Percentiles rank a stretch among this genome's conserved stretches.
phyloP scores from a whole-genome alignment of 1,140 invertebrate genomes.

The Drosophila ercepeae region DNA sequence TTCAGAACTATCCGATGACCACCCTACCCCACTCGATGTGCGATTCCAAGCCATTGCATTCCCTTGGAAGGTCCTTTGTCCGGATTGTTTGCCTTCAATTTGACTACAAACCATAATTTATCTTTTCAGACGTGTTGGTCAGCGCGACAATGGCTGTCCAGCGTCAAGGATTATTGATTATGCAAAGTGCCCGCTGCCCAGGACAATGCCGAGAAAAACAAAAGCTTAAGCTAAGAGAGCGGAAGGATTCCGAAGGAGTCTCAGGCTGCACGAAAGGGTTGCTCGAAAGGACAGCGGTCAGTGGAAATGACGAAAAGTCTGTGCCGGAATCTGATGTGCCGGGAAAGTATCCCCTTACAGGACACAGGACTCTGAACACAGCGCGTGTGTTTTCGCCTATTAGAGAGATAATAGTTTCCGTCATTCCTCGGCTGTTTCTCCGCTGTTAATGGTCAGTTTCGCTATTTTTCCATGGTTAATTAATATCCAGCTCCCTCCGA shows the following conservation, averaged over 20 bases:
- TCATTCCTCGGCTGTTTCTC: constrained; percentile 40
- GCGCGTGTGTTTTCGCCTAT: constrained; percentile 82
- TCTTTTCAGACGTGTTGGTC: constrained; percentile 82
- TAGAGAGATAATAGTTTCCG: constrained; percentile 79
- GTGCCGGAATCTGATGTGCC: constrained; percentile 44
- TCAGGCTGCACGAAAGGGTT: constrained; percentile 59
- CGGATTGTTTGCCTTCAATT: constrained; percentile 83
- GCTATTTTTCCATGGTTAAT: constrained; percentile 83
- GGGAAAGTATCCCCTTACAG: constrained; percentile 76
- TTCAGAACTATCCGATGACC: constrained; percentile 39
- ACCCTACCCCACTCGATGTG: constrained; percentile 21
- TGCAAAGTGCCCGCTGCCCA: constrained; percentile 74
- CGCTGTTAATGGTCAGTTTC: constrained; percentile 78
- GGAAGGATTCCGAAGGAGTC: constrained; percentile 36
- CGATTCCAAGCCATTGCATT: constrained; percentile 45
- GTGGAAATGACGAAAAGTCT: constrained; percentile 51
- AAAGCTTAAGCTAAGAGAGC: constrained; percentile 73
- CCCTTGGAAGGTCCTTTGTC: constrained; percentile 41
- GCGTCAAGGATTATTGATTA: constrained; percentile 84
- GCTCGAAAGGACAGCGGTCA: constrained; percentile 55
- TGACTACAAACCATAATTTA: constrained; percentile 84
- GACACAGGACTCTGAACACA: constrained; percentile 14
- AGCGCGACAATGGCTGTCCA: constrained; percentile 67
- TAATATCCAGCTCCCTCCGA: constrained; percentile 57
- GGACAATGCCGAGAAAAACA: constrained; percentile 77